Base-by-base conservation (phyloP, 2,888 invertebrate species). In the Lottia gigantea region DNA sequence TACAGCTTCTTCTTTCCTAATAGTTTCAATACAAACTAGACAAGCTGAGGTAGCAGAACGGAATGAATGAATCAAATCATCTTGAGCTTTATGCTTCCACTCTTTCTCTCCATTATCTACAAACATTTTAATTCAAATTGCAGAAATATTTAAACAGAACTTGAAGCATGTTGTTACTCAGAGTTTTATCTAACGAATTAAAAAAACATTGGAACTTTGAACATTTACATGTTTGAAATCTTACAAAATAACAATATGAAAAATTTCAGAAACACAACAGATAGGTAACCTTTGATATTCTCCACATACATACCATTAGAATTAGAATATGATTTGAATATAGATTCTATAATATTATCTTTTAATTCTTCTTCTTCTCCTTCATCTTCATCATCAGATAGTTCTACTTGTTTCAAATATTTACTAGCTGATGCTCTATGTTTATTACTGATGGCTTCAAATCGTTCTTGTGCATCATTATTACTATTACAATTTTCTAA, bases 11-110 rank as follows among this genome's bases (percentile, higher is more conserved):
- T 91, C 91, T 79, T 94, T 91, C 87, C 94, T 95, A 16, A 97
- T 92, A 61, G 94, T 93, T 3, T 94, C 95, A 85, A 97, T 96
- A 83, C 97, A 97, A 83, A 97, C 94, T 2, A 97, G 91, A 85
- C 97, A 97, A 15, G 94, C 94, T 1, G 93, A 92, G 12, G 94
- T 92, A 11, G 94, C 94, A 25, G 95, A 93, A 81, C 93, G 92
- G 78, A 95, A 92, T 0, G 93, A 91, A 87, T 95, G 94, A 84
- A 94, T 93, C 68, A 96, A 89, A 84, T 94, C 93, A 66, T 92
- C 91, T 82, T 92, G 92, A 6, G 94, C 94, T 71, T 83, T 82
- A 26, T 83, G 79, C 14, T 82, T 78, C 61, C 80, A 80, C 61
- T 71, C 72, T 45, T 70, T 71, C 55, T 75, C 77, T 63, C 67